Conservation (phyloP, 2,888 invertebrate species). For the Dolomedes plantarius region DNA sequence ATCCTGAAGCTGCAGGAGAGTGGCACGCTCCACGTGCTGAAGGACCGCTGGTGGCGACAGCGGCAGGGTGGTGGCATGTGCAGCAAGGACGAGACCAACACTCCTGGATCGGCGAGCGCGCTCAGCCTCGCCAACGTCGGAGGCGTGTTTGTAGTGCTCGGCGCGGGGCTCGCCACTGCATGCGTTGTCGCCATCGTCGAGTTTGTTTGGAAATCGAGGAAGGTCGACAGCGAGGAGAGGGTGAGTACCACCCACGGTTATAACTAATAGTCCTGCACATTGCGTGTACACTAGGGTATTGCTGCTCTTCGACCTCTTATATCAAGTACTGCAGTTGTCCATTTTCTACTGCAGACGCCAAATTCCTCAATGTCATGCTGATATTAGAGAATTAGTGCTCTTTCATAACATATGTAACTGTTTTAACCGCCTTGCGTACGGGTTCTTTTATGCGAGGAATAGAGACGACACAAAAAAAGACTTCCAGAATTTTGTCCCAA, state of each 20-base stretch:
- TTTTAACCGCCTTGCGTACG: too few species aligned
- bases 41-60: conserved; percentile 97
- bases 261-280: too few species aligned
- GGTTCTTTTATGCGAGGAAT: too few species aligned
- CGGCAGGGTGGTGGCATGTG: conserved; percentile 85
- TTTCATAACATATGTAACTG: too few species aligned
- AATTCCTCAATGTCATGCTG: too few species aligned
- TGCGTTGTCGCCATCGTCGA: conserved; percentile 95
- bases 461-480: too few species aligned
- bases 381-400: too few species aligned
- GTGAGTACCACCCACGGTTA: too few species aligned
- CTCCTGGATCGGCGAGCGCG: conserved; percentile 77
- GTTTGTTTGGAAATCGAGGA: conserved; percentile 96
- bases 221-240: conserved; percentile 93
- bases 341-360: neutral
- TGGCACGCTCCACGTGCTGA: conserved; percentile 84
- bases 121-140: conserved; percentile 96
- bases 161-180: conserved; percentile 93
- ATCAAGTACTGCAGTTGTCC: neutral
- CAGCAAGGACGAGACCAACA: conserved; percentile 72
- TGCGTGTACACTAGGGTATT: too few species aligned
- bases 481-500: too few species aligned
- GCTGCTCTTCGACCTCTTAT: too few species aligned
- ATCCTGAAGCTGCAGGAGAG: conserved; percentile 97
- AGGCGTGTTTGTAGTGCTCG: conserved; percentile 94